phyloP scores from a whole-genome alignment of 2,888 invertebrate genomes.

The Lasioglossum leucozonium region DNA sequence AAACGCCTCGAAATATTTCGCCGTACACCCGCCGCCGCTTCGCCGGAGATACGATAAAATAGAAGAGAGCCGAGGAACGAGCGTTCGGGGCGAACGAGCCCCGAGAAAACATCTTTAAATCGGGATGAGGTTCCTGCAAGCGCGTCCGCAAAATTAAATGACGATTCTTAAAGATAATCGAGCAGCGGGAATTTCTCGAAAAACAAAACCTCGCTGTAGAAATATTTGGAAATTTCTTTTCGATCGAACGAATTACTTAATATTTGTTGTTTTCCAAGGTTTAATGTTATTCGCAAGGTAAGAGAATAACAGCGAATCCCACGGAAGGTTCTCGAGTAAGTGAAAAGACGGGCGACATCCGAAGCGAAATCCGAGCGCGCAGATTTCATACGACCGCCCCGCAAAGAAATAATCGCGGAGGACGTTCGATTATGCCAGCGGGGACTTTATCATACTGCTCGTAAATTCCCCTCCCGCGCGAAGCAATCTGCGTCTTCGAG shows the following conservation, averaged over 20 bases:
- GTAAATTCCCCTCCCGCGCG: constrained; percentile 68
- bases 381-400: constrained; percentile 3
- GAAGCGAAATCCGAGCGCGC: too few relatives aligned
- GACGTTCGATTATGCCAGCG: constrained; percentile 69
- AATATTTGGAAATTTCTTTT: neutral
- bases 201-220: too few relatives aligned
- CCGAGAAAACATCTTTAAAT: neutral
- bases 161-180: neutral
- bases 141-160: neutral
- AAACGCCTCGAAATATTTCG: constrained; percentile 51
- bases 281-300: neutral
- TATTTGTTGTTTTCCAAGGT: too few relatives aligned
- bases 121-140: neutral
- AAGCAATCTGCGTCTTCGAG: constrained; percentile 73
- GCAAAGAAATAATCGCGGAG: constrained; percentile 51
- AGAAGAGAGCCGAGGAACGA: neutral
- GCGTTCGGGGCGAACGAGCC: neutral
- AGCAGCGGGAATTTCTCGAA: neutral
- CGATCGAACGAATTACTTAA: too few relatives aligned
- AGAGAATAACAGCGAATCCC: neutral
- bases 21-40: constrained; percentile 11
- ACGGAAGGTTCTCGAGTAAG: neutral
- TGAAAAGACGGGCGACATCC: neutral
- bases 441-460: constrained; percentile 65
- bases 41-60: neutral